Conservation (phyloP, 2,888 invertebrate species). For the Cataglyphis altisquamis region DNA sequence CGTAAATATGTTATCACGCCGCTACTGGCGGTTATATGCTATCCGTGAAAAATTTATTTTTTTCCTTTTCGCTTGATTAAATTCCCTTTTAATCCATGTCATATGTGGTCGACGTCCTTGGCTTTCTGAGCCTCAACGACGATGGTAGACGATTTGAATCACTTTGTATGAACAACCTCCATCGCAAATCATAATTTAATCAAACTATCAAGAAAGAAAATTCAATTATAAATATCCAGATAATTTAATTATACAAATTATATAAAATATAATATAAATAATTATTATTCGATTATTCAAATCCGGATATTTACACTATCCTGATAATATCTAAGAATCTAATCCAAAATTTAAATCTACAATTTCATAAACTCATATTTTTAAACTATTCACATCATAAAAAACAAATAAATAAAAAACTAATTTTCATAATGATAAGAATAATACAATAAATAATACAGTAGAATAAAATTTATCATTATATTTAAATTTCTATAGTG, state of each 20-base stretch:
- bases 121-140: neutral
- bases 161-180: slow-evolving; percentile 7
- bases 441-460: no score
- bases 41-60: slow-evolving; percentile 2
- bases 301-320: no score
- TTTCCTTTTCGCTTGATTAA: neutral
- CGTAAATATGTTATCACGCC: neutral
- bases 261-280: neutral
- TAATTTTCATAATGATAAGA: no score
- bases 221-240: neutral
- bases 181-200: neutral
- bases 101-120: neutral
- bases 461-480: no score
- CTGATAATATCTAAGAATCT: no score
- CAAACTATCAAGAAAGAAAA: neutral
- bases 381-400: no score
- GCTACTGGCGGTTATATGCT: slow-evolving; percentile 8
- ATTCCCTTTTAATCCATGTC: neutral
- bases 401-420: no score
- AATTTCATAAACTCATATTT: no score
- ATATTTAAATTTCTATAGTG: no score
- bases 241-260: no score
- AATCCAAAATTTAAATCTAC: no score
- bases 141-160: neutral
- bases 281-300: neutral